Conservation (phyloP, 2,113 vertebrate species). For the Ochotona princeps region DNA sequence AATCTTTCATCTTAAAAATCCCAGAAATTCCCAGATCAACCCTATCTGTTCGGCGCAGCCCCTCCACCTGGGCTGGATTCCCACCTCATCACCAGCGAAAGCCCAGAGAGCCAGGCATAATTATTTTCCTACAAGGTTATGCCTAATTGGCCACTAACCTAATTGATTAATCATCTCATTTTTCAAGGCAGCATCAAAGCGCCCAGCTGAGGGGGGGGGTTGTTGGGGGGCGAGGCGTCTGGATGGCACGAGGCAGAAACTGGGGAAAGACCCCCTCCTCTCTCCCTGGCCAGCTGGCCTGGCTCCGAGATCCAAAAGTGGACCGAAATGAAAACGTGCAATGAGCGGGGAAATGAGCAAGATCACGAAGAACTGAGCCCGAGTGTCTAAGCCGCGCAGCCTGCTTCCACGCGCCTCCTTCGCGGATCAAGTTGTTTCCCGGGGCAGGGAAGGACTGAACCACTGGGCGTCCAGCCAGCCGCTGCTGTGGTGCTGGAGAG, state of each 20-base stretch:
- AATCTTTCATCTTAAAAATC: slow-evolving; percentile 71
- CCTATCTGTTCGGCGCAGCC: slow-evolving; percentile 63
- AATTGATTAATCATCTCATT: slow-evolving; percentile 82
- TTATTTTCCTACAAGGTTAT: slow-evolving; percentile 84
- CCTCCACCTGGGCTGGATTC: slow-evolving; percentile 72
- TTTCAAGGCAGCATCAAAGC: slow-evolving; percentile 65
- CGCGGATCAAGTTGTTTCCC: slow-evolving; percentile 58
- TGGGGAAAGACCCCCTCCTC: background rate
- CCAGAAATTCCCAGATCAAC: slow-evolving; percentile 56
- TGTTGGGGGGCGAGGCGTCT: too few relatives aligned
- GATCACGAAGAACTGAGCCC: background rate
- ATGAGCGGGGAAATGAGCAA: background rate
- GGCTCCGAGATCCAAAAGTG: background rate
- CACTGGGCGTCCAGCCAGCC: background rate
- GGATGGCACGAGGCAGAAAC: background rate
- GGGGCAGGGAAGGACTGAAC: slow-evolving; percentile 37
- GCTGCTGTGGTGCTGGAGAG: background rate
- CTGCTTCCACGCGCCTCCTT: background rate
- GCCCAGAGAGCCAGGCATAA: slow-evolving; percentile 62
- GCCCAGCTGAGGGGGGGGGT: slow-evolving; percentile 54
- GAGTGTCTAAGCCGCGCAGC: slow-evolving; percentile 15
- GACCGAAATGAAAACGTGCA: background rate
- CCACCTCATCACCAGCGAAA: slow-evolving; percentile 66
- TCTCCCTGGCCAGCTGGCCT: background rate
- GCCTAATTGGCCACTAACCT: slow-evolving; percentile 85